A percentile compares a stretch with the other conserved stretches of the same genome.
phyloP scores from a whole-genome alignment of 1,140 invertebrate genomes.

The Trinorchestia longiramus region DNA sequence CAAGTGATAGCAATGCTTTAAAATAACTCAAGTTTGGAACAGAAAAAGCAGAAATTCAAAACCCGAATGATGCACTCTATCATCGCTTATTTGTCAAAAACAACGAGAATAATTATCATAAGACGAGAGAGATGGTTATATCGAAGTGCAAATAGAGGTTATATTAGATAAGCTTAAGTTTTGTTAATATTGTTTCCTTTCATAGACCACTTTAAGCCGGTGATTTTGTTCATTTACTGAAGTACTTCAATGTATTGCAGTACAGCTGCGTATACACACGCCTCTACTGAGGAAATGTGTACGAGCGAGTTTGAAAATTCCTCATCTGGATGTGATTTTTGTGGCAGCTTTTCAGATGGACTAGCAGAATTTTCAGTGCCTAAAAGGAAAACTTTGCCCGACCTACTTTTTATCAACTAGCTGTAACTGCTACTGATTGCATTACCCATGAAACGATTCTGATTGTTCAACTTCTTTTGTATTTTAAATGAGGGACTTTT shows the following conservation, averaged over 20 bases:
- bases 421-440: background rate
- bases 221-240: background rate
- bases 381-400: background rate
- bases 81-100: too few relatives aligned
- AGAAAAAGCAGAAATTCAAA: too few relatives aligned
- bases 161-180: background rate
- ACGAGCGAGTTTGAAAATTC: background rate
- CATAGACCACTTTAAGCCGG: background rate
- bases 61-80: too few relatives aligned
- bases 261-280: background rate
- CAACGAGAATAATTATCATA: too few relatives aligned
- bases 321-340: background rate
- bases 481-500: background rate
- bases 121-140: too few relatives aligned
- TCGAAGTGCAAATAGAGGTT: background rate
- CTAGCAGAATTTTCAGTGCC: background rate
- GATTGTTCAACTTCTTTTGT: background rate
- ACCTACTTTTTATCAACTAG: background rate
- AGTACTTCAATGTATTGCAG: too few relatives aligned
- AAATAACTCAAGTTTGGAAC: too few relatives aligned
- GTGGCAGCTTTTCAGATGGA: background rate
- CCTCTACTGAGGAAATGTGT: background rate
- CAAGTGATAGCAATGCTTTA: too few relatives aligned
- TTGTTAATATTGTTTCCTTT: background rate
- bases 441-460: background rate